Base-by-base conservation (phyloP, 2,888 invertebrate species). In the Drosophila mulleri region DNA sequence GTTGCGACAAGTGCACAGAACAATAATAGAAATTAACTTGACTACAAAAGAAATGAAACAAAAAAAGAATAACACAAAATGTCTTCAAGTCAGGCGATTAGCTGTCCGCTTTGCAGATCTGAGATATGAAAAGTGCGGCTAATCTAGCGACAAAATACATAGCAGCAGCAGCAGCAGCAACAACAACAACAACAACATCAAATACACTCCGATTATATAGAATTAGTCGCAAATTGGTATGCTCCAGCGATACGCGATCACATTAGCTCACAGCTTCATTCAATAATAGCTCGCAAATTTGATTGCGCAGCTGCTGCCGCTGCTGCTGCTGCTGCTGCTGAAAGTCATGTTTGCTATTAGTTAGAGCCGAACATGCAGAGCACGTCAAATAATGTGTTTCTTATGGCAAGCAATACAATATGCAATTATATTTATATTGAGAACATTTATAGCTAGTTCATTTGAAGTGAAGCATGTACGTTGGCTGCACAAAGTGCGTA, bases 1-100 rank as follows among this genome's bases (percentile, higher is more conserved):
- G 75, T 26, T 26, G 77, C 86, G 76, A 83, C 81, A 83, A 81
- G 83, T 71, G 78, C 71, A 48, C 72, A 57, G 61, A 76, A 79
- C 81, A 83, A 87, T 82, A 67, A 77, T 74, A 78, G 70, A 89
- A 85, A 87, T 87, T 84, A 84, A 75, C 82, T 77, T 78, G 74
- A 50, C 32, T 23, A 11, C 32, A 32, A 66, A 26, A 47, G 35
- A 57, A n/a, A 41, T 2, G 16, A 16, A 6, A 39, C 14, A 37
- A 37, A 37, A 37, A 57, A 12, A 42, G 7, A 32, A 9, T 29
- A 48, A 32, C 44, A 44, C 48, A 37, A 60, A 81, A 45, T 48
- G 64, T 32, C 54, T 75, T 54, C 64, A 66, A 78, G 61, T 52
- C 65, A 32, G 54, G 57, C 73, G 72, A 76, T 88, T 85, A 84